These are phyloP conservation scores for Drosophila teissieri DNA, from an alignment of 1,140 invertebrate species.

Conservation along the genomic window DNA sequence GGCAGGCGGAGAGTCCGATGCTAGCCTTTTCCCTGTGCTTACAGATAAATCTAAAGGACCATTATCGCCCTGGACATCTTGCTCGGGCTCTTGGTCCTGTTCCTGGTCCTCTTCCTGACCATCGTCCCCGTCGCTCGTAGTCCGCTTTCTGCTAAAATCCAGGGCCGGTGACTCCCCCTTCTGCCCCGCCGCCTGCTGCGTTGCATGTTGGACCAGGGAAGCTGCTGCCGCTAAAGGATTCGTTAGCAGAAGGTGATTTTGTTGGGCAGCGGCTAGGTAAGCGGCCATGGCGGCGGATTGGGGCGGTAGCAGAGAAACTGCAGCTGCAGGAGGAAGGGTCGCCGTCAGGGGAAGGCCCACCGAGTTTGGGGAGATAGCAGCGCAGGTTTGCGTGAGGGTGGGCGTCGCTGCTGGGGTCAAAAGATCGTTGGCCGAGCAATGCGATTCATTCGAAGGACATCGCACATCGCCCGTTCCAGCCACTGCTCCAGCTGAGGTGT, in stretches of 20 bases:
- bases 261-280: conserved; percentile 89
- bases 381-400: conserved; percentile 82
- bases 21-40: conserved; percentile 88
- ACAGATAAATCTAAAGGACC: conserved; percentile 92
- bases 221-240: conserved; percentile 88
- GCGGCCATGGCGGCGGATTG: conserved; percentile 92
- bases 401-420: conserved; percentile 85
- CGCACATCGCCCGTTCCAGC: conserved; percentile 81
- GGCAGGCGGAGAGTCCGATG: conserved; percentile 85
- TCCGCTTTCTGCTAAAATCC: conserved; percentile 90
- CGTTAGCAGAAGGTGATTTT: conserved; percentile 91
- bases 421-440: conserved; percentile 88
- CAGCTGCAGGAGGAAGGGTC: conserved; percentile 86
- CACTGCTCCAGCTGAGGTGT: conserved; percentile 85
- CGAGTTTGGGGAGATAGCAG: conserved; percentile 82
- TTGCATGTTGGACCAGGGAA: conserved; percentile 85
- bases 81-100: conserved; percentile 39
- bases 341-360: conserved; percentile 86
- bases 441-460: conserved; percentile 89
- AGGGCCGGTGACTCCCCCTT: conserved; percentile 87
- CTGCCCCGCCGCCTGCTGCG: conserved; percentile 86
- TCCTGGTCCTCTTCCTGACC: conserved; percentile 25
- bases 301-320: conserved; percentile 88
- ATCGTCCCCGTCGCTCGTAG: conserved; percentile 50
- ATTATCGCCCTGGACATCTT: conserved; percentile 86